Evolutionary conservation across 2,797 vertebrate genomes (phyloP), one percentile per base, ranked within the genome.

Genomic region (Poeciliopsis infans): DNA sequence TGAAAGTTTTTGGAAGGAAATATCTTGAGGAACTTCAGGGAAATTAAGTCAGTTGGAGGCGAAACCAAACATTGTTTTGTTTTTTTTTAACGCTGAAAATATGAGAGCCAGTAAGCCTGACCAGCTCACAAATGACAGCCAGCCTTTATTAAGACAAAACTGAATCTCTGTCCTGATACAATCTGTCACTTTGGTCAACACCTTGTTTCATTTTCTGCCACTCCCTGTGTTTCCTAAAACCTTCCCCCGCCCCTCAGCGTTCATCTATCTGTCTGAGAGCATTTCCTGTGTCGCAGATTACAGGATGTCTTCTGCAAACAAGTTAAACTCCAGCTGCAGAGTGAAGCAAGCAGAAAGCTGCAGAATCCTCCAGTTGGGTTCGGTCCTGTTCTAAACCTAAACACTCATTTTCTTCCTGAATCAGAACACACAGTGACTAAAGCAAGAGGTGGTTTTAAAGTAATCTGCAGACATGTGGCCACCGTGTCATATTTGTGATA

Each of bases 291-390:
- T 89, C 85, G 85, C 77, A 89, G 92, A 93, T 92, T 88, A 90
- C 91, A 91, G 94, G 94, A 94, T 91, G 86, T 94, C 90, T 80
- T 92, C 87, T 86, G 80, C 87, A 93, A 95, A 94, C 86, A 91
- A 89, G 83, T 83, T 80, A 76, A 75, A 88, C 77, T 86, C 79
- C 83, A 85, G 83, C 70, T 15, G 10, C 75, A 89, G 76, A 84
- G 72, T 71, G 64, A 87, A 81, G 23, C 41, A 55, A 85, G 86
- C 79, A 83, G 45, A 80, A 78, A 7, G 28, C 7, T 53, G 72
- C 25, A 68, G 23, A 68, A 43, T n/a, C 41, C 16, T 45, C 41
- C 41, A 70, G 5, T 70, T 70, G 68, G 41, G 39, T 70, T 70
- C 23, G 15, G 39, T 8, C 68, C 64, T 25, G 4, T 25, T n/a